Base-by-base conservation (phyloP, 92 coral and sea anemone genomes). In the Chrysogorgia sp. region DNA sequence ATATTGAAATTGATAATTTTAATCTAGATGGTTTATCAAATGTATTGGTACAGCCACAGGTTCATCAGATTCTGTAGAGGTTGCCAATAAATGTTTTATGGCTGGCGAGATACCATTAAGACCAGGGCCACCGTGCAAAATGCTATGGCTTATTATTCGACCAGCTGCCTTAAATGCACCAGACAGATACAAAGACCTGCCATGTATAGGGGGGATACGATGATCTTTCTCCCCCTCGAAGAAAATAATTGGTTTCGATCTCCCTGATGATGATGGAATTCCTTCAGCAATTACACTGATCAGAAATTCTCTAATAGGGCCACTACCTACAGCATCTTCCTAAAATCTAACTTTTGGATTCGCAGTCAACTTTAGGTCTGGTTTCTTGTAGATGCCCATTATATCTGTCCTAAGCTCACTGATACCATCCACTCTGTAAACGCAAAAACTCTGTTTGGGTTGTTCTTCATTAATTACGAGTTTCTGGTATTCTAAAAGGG, bases 261-360 rank as follows among this genome's bases (percentile, higher is more conserved):
- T n/a, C n/a, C n/a, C n/a, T n/a, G n/a, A n/a, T n/a, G n/a, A n/a
- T n/a, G n/a, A n/a, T n/a, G n/a, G n/a, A n/a, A n/a, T n/a, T n/a
- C n/a, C n/a, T n/a, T n/a, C n/a, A n/a, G n/a, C n/a, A n/a, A n/a
- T n/a, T n/a, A n/a, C n/a, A n/a, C n/a, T n/a, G n/a, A n/a, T n/a
- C n/a, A 67, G 57, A 13, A 67, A 67, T 34, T 67, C 75, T 37
- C 75, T 40, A 33, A 67, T 34, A 40, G 58, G 53, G 9, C 75
- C 75, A 67, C 30, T 20, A 43, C 75, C 75, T 37, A 67, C 75
- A 37, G 75, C 75, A 30, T 67, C 75, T 13, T 67, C 75, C 43
- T 67, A 52, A 43, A 67, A 67, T 25, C 75, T 45, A 40, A 67
- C 75, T 67, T 67, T 67, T 37, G 75, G 75, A 33, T 0, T 19